Evolutionary conservation across 2,113 vertebrate species (phyloP).

Genomic region (Eulemur rufifrons): DNA sequence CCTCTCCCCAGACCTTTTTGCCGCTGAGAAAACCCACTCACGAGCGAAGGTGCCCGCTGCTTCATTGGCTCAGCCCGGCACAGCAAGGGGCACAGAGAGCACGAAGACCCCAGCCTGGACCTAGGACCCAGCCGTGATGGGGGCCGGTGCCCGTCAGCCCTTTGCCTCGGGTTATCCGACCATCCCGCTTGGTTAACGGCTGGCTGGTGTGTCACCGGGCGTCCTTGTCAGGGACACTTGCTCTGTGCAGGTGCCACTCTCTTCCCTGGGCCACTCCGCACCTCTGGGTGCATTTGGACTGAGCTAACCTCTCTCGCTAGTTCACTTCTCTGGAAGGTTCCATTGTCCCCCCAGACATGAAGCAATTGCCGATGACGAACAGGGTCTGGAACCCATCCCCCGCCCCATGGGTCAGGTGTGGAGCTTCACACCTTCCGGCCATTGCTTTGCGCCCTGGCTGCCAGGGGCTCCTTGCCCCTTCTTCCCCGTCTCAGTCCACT

Average conservation of each 20-base stretch:
- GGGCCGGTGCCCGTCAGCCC: background rate
- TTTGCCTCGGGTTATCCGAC: fast-evolving
- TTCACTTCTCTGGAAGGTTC: no score
- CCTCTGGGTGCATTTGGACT: background rate
- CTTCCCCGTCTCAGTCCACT: fast-evolving
- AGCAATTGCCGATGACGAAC: fast-evolving
- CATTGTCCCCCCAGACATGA: fast-evolving
- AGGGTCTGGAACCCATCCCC: fast-evolving
- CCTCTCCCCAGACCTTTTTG: background rate
- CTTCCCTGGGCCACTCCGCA: background rate
- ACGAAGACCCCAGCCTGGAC: no score
- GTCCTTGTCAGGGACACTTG: background rate
- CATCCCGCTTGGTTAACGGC: background rate
- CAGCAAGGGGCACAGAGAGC: fast-evolving
- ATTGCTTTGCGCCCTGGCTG: fast-evolving
- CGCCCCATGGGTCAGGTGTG: no score
- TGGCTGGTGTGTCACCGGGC: background rate
- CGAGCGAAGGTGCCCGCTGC: background rate
- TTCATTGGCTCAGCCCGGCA: fast-evolving
- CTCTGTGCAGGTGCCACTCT: no score
- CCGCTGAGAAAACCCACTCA: background rate
- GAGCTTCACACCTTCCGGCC: fast-evolving
- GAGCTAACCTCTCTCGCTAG: no score
- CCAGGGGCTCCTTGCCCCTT: no score
- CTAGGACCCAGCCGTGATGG: fast-evolving